phyloP scores from a whole-genome alignment of 2,888 invertebrate species.

The Apamea sordens region DNA sequence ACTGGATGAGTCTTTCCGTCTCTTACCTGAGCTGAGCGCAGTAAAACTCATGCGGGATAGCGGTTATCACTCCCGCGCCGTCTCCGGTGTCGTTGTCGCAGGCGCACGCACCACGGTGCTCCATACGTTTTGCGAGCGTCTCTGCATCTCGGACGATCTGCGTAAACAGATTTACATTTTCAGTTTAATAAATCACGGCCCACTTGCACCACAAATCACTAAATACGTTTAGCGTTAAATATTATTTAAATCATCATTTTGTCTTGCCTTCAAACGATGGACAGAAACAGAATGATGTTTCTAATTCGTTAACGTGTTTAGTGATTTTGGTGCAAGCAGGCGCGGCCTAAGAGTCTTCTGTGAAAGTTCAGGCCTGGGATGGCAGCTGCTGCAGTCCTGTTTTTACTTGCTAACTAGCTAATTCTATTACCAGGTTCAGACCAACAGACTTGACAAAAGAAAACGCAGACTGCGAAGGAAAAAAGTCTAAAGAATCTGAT shows the following conservation, averaged over 20 bases:
- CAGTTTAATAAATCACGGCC: not conserved
- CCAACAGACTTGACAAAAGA: not conserved
- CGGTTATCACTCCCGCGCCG: constrained; percentile 99
- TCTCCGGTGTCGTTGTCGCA: constrained; percentile 99
- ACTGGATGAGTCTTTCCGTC: not conserved
- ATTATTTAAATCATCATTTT: not conserved
- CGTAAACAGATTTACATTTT: not conserved
- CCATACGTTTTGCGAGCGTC: constrained; percentile 98
- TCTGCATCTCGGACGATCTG: constrained; percentile 99
- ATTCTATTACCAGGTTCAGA: not conserved
- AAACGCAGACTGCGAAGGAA: not conserved
- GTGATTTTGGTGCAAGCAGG: not conserved
- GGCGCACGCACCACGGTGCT: constrained; percentile 99
- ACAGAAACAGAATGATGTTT: not conserved
- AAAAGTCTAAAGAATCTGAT: not conserved
- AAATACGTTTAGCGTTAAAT: not conserved
- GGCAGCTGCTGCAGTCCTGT: not conserved
- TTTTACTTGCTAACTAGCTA: not conserved
- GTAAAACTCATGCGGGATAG: constrained; percentile 99
- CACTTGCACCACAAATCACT: not conserved
- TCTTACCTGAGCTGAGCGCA: constrained; percentile 94
- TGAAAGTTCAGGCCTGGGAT: not conserved
- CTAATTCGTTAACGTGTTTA: not conserved
- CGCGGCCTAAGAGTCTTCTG: not conserved
- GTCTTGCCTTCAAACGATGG: not conserved